Evolutionary conservation across 1,140 invertebrate species (phyloP), one percentile per base, ranked within the genome.

Genomic region (Oreohelix idahoensis): DNA sequence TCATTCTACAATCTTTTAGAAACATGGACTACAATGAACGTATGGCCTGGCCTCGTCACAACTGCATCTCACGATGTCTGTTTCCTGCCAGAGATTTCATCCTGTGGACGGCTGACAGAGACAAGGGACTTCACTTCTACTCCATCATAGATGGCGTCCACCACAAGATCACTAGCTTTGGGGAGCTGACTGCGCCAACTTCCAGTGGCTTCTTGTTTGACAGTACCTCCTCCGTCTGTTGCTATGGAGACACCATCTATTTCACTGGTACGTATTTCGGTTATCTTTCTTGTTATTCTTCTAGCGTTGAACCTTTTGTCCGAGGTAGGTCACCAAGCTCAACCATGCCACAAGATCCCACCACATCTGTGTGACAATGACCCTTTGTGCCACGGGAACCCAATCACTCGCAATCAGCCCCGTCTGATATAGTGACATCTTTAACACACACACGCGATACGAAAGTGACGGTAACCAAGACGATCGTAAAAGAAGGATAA

Each of bases 111-210:
- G 80, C 80, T 8, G 80, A 82, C 80, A 26, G 80, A 10, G 80
- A 82, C 71, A 82, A 82, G 51, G 80, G 80, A 0, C 80, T 82
- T 32, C 80, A 82, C 71, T 75, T 82, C 71, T 82, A 82, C 71
- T 82, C 80, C 80, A 82, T 82, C 80, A 82, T 82, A 1, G 80
- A 82, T 36, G 80, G 80, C 45, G 1, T 42, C 13, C 80, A 82
- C 71, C 71, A 82, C 49, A 82, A 82, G 80, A 42, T 82, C 13
- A 82, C 69, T 71, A 82, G 42, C 71, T 82, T 82, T 32, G 69
- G 69, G 0, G 63, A 81, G 63, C 77, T 79, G 5, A 80, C 35
- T 23, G 39, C 66, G 0, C 29, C 71, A 5, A 38, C 39, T 42
- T 32, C 36, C 13, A 58, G 32, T 23, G 35, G 32, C n/a, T 82